These are phyloP conservation scores for Dendrocincla fuliginosa DNA, from an alignment of 2,797 vertebrate genomes.

Conservation along the genomic window DNA sequence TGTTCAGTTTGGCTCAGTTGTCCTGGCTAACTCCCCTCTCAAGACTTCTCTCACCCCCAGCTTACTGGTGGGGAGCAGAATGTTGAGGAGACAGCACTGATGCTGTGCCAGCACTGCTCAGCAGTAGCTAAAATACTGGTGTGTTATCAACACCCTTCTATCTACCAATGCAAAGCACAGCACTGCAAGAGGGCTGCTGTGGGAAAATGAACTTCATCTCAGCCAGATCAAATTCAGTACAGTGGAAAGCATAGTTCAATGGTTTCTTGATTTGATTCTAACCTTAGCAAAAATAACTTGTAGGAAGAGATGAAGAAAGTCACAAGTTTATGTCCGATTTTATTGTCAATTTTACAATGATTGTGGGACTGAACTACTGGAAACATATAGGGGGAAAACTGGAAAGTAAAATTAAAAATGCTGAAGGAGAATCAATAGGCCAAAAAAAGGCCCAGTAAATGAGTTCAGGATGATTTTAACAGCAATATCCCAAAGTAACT, in stretches of 20 bases:
- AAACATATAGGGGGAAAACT: not conserved
- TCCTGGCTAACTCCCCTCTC: not conserved
- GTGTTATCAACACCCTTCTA: not conserved
- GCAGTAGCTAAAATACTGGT: not conserved
- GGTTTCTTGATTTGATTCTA: not conserved
- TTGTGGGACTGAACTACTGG: not conserved
- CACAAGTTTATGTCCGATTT: not conserved
- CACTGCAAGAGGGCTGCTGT: no score
- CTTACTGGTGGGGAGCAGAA: not conserved
- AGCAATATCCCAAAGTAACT: not conserved
- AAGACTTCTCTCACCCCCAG: not conserved
- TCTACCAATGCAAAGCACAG: not conserved
- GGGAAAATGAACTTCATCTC: not conserved
- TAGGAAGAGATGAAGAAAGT: not conserved
- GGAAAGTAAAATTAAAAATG: not conserved
- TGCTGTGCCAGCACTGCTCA: fast-evolving
- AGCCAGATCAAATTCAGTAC: not conserved
- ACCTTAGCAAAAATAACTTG: not conserved
- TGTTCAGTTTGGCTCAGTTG: not conserved
- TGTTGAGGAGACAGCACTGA: fast-evolving
- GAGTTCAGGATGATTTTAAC: not conserved
- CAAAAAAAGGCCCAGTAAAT: not conserved
- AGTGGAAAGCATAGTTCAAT: not conserved
- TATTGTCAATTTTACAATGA: not conserved
- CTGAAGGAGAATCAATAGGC: not conserved